Evolutionary conservation across 2,797 vertebrate genomes (phyloP), one percentile per base, ranked within the genome.

Genomic region (Luscinia megarhynchos): DNA sequence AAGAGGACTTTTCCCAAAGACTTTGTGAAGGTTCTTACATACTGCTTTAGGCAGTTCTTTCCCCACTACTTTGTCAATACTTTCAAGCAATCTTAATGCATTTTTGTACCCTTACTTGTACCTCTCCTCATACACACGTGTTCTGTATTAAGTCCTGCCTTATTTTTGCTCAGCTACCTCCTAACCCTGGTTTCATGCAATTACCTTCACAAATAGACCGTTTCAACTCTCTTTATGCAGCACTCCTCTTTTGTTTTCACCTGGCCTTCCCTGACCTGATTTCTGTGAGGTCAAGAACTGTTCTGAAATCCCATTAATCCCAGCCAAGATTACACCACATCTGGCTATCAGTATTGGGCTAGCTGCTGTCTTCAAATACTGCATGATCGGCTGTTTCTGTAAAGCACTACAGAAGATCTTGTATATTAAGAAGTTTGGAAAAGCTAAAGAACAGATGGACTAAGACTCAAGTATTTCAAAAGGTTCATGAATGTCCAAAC

Each of bases 281-380:
- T 80, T 93, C 72, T 58, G 57, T 50, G 61, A 92, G 86, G 90
- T 90, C 86, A 90, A 79, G 88, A 84, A 72, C 78, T 89, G 20
- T 83, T 95, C 90, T 80, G 45, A 95, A 94, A 90, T 90, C 54
- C 74, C 81, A 93, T 96, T 93, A 90, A 87, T 82, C 61, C 88
- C 61, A 79, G 36, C 34, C 70, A 82, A 94, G 92, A 79, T 82
- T 88, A 36, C 27, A 87, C 53, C 81, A 92, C 68, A 93, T 90
- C 74, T 95, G 93, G 77, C 59, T 75, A 82, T 87, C 90, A 46
- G 50, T 68, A 57, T 17, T 85, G 67, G 59, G 16, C 22, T 93
- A 40, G 67, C 15, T 70, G n/a, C 78, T 89, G 53, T 90, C 93
- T 89, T 92, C 81, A 81, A 77, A 80, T 89, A 70, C 45, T 80